Percentiles rank a stretch among this genome's conserved stretches.
phyloP scores from a whole-genome alignment of 2,797 vertebrate genomes.

The Emydoidea blandingii region DNA sequence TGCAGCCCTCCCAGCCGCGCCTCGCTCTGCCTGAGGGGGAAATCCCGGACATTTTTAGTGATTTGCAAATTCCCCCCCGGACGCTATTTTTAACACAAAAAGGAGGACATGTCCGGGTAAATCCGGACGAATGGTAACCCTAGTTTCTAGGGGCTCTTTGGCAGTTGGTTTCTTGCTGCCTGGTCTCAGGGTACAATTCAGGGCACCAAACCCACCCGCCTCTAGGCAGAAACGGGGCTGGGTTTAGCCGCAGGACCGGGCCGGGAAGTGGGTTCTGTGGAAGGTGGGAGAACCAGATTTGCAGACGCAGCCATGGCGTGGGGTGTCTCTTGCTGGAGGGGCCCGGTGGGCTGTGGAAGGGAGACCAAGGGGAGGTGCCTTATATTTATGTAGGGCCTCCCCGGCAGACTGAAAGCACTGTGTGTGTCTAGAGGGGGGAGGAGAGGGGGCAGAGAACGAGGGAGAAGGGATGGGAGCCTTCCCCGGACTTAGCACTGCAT shows the following conservation, averaged over 20 bases:
- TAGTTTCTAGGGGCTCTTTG: not conserved
- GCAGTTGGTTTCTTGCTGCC: not conserved
- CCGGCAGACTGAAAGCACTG: not conserved
- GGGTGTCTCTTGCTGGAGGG: accelerated
- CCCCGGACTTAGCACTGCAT: not conserved
- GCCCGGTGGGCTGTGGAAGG: not conserved
- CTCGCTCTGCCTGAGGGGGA: too few species aligned
- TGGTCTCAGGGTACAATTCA: accelerated
- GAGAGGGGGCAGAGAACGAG: not conserved
- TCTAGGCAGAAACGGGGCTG: accelerated
- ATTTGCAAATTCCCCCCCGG: too few species aligned
- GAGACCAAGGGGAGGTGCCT: too few species aligned
- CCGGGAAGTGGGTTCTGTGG: accelerated
- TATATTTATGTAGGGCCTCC: too few species aligned
- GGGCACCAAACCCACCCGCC: not conserved
- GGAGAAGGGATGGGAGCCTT: not conserved
- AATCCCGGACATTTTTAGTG: too few species aligned
- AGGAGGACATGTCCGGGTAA: too few species aligned
- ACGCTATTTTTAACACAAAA: too few species aligned
- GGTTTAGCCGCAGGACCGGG: accelerated
- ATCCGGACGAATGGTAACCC: too few species aligned
- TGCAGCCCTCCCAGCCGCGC: too few species aligned
- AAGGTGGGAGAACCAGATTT: accelerated
- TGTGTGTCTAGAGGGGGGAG: not conserved
- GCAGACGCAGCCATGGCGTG: accelerated